These are phyloP conservation scores for Seriola aureovittata DNA, from an alignment of 2,113 vertebrate genomes.

Conservation along the genomic window DNA sequence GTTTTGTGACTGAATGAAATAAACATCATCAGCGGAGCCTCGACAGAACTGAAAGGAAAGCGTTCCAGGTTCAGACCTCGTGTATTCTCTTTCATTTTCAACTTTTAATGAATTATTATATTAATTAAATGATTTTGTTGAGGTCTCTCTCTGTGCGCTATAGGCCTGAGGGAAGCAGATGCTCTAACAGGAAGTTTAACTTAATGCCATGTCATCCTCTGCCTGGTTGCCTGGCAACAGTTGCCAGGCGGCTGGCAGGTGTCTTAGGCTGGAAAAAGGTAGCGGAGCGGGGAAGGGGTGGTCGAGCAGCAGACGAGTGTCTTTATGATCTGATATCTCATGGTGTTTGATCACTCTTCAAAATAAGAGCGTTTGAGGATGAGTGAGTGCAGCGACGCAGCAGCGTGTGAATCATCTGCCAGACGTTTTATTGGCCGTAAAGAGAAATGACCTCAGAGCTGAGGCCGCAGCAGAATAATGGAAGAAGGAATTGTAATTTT, in stretches of 20 bases:
- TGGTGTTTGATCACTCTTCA: neutral
- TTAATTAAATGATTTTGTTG: no score
- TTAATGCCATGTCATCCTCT: constrained; percentile 43
- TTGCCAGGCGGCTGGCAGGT: constrained; percentile 44
- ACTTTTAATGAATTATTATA: no score
- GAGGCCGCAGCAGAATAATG: neutral
- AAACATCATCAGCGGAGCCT: no score
- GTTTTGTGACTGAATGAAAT: no score
- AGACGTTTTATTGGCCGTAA: neutral
- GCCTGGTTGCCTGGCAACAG: constrained; percentile 60
- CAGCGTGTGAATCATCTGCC: neutral
- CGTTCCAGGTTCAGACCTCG: no score
- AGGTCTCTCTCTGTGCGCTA: neutral
- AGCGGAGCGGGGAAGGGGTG: neutral
- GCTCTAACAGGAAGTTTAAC: constrained; percentile 29
- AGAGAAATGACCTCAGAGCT: neutral
- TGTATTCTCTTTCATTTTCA: no score
- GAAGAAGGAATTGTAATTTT: neutral
- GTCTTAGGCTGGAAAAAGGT: neutral
- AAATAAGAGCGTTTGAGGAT: constrained; percentile 4
- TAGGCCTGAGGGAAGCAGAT: neutral
- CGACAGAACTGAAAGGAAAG: no score
- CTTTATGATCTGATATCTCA: neutral
- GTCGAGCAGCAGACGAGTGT: neutral
- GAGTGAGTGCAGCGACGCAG: neutral